These are phyloP conservation scores for Autographa pulchrina DNA, from an alignment of 2,888 invertebrate genomes.

Conservation along the genomic window DNA sequence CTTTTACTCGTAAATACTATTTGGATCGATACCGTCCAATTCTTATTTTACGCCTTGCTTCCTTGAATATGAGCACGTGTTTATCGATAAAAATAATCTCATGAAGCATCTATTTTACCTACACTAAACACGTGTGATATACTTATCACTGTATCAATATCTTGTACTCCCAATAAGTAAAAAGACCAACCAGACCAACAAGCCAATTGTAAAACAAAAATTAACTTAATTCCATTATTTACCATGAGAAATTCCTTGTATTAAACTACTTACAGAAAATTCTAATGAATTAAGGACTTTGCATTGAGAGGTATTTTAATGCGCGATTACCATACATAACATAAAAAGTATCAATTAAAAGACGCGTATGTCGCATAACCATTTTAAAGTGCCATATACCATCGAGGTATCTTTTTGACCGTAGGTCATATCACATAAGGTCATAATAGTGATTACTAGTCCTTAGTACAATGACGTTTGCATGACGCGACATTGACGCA, in stretches of 20 bases:
- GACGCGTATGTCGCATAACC: neutral
- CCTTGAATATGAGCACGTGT: neutral
- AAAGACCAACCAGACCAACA: neutral
- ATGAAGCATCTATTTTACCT: neutral
- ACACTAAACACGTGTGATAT: neutral
- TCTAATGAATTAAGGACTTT: too few species aligned
- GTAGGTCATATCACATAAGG: conserved; percentile 25
- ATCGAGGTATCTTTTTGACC: conserved; percentile 13
- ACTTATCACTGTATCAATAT: neutral
- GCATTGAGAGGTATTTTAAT: neutral
- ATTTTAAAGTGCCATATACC: neutral
- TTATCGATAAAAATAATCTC: neutral
- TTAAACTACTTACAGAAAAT: too few species aligned
- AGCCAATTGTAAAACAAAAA: too few species aligned
- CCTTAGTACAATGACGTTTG: conserved; percentile 47
- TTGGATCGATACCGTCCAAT: neutral
- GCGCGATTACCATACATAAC: neutral
- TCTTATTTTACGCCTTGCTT: conserved; percentile 4
- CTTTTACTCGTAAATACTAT: neutral
- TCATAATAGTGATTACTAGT: conserved; percentile 23
- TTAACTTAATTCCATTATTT: too few species aligned
- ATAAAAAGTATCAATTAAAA: neutral
- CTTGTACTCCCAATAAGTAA: neutral
- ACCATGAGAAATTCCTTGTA: too few species aligned
- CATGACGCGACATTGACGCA: conserved; percentile 59